A percentile compares a stretch with the other conserved stretches of the same genome.
These are phyloP conservation scores for Orbicella faveolata DNA, from an alignment of 64 coral and sea anemone genomes.

Conservation along the genomic window DNA sequence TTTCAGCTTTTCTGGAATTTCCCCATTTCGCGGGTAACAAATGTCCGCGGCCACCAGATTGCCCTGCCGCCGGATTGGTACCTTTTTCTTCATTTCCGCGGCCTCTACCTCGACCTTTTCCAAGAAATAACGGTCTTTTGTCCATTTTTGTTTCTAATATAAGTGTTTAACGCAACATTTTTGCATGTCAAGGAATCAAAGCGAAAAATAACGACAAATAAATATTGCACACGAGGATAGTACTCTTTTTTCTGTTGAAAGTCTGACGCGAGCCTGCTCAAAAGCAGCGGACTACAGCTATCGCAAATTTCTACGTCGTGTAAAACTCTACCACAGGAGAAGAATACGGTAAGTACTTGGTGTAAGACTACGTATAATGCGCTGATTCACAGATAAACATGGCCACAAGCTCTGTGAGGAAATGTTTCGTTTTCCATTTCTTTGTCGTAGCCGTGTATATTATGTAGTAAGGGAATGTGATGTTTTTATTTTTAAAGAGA, in stretches of 20 bases:
- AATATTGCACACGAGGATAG: background rate
- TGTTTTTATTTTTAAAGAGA: background rate
- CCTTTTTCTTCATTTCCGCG: slow-evolving; percentile 35
- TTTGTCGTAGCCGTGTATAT: background rate
- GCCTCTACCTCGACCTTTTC: slow-evolving; percentile 76
- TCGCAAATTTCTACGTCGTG: background rate
- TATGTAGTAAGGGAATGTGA: background rate
- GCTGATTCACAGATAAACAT: slow-evolving; percentile 43
- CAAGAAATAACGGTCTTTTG: slow-evolving; percentile 73
- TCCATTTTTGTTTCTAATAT: background rate
- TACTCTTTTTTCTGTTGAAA: background rate
- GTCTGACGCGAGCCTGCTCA: background rate
- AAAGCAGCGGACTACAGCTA: slow-evolving; percentile 10
- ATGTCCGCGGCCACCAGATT: background rate
- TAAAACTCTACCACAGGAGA: background rate
- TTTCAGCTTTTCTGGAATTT: background rate
- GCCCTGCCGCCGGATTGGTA: background rate
- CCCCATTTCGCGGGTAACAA: background rate
- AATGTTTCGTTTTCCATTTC: background rate
- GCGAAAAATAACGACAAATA: background rate
- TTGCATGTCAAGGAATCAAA: background rate
- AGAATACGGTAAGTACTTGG: no score
- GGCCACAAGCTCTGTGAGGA: slow-evolving; percentile 58
- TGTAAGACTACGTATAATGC: no score
- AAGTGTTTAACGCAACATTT: background rate